Percentiles rank a stretch among this genome's conserved stretches.
phyloP scores from a whole-genome alignment of 2,888 invertebrate species.

The Nephrotoma appendiculata region DNA sequence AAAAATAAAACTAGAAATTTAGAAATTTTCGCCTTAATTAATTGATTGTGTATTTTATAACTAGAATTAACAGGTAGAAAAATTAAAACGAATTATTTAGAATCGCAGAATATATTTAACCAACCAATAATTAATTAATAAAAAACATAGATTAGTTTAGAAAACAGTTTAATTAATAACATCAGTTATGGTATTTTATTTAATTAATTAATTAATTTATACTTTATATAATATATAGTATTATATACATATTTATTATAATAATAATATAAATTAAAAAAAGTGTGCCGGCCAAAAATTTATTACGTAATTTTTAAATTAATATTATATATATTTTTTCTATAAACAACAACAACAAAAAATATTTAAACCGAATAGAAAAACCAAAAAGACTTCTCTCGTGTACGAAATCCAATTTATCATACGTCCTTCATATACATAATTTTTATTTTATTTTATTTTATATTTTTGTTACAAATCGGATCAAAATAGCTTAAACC shows the following conservation, averaged over 20 bases:
- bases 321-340: background rate
- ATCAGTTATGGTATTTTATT: background rate
- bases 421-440: background rate
- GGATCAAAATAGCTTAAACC: background rate
- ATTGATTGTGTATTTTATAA: background rate
- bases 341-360: background rate
- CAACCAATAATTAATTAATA: background rate
- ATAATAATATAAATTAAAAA: conserved; percentile 8
- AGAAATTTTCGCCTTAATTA: background rate
- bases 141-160: background rate
- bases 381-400: background rate
- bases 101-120: background rate
- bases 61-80: background rate
- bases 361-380: background rate
- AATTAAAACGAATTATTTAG: background rate
- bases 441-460: background rate
- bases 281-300: conserved; percentile 11
- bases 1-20: background rate
- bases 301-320: conserved; percentile 1
- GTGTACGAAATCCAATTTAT: background rate
- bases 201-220: background rate
- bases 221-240: background rate
- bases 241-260: background rate
- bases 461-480: background rate
- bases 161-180: background rate